Percentiles rank a stretch among this genome's conserved stretches.
These are phyloP conservation scores for Aldrovandia affinis DNA, from an alignment of 2,797 vertebrate genomes.

Conservation along the genomic window DNA sequence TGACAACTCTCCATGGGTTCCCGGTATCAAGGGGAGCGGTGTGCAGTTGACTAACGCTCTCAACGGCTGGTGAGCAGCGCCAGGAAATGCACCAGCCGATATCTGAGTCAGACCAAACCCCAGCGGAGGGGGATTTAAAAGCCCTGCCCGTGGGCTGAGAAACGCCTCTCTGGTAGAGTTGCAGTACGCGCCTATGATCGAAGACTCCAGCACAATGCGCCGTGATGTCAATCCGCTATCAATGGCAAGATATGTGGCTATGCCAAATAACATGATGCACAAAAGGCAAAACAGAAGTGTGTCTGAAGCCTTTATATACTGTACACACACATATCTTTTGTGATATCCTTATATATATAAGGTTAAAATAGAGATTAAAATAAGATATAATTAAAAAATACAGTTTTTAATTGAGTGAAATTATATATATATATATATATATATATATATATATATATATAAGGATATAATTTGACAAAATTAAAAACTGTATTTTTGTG, in stretches of 20 bases:
- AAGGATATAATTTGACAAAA: too few species aligned
- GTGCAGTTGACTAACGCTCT: slow-evolving; percentile 78
- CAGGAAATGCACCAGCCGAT: slow-evolving; percentile 11
- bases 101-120: slow-evolving; percentile 22
- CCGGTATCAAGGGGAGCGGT: slow-evolving; percentile 75
- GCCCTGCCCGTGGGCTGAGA: neutral
- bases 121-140: neutral
- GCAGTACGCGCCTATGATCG: neutral
- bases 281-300: neutral
- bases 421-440: too few species aligned
- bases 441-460: too few species aligned
- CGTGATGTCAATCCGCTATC: too few species aligned
- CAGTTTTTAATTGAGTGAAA: neutral
- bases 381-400: slow-evolving; percentile 8
- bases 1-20: slow-evolving; percentile 78
- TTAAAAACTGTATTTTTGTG: neutral
- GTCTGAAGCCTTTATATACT: too few species aligned
- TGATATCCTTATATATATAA: too few species aligned
- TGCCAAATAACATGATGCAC: slow-evolving; percentile 4
- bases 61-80: slow-evolving; percentile 68
- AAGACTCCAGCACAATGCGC: neutral
- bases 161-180: neutral
- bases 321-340: too few species aligned
- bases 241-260: neutral
- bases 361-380: too few species aligned